Evolutionary conservation across 2,113 vertebrate species (phyloP), one percentile per base, ranked within the genome.

Genomic region (Cephalophus harveyi): DNA sequence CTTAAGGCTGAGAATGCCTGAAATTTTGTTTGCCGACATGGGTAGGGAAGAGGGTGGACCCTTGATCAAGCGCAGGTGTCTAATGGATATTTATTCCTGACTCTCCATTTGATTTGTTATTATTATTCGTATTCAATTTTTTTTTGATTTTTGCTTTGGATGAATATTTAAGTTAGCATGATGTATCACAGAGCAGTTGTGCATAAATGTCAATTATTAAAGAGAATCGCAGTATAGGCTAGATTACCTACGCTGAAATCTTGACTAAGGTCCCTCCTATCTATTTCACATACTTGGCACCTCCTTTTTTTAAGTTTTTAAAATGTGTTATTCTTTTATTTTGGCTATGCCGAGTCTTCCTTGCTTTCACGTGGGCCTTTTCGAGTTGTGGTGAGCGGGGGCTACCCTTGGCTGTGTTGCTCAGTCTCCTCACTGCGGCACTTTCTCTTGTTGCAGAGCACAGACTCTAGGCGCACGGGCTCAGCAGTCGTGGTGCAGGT

Each of bases 381-480:
- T 27, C 6, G 1, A 27, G 71, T 14, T 76, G 40, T 7, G 12
- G 9, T 43, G 13, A 76, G 71, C 0, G 1, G 71, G 71, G 40
- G 5, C 40, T 76, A 0, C 23, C 14, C 23, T 76, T 14, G 3
- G 2, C 12, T 76, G 23, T 0, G 36, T 6, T 3, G 36, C 36
- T 6, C 36, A 0, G 71, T 6, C 71, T 76, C 25, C 21, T 43
- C 36, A 13, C 10, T 3, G 36, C 0, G 11, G 1, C 6, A 12
- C 71, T 76, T 3, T 14, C 71, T 14, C 71, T 3, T 25, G 36
- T 25, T 74, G 71, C 36, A 43, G 36, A 76, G 1, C 11, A 25
- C 71, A 27, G 36, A 40, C 23, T 14, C 71, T 2, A 25, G 71
- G 5, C 3, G 0, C 71, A 43, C 0, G 7, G 71, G 36, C 12